These are phyloP conservation scores for Bembecia ichneumoniformis DNA, from an alignment of 2,888 invertebrate species.

Conservation along the genomic window DNA sequence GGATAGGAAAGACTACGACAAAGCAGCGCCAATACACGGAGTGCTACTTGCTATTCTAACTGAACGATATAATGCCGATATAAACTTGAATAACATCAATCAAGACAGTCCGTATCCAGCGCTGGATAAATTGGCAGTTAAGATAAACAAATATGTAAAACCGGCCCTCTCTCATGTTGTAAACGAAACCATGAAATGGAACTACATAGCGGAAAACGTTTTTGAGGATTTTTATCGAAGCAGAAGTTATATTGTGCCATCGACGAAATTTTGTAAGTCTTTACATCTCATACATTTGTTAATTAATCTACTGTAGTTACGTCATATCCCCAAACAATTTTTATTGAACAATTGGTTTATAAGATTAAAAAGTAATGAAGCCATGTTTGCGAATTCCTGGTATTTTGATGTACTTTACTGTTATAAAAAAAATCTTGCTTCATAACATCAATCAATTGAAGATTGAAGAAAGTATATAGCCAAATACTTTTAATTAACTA, in stretches of 20 bases:
- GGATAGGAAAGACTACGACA: constrained; percentile 27
- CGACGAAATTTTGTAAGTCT: constrained; percentile 53
- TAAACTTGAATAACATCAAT: constrained; percentile 54
- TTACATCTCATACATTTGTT: background rate
- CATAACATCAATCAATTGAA: too few relatives aligned
- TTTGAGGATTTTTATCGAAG: constrained; percentile 31
- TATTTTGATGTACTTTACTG: too few relatives aligned
- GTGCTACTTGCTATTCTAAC: constrained; percentile 30
- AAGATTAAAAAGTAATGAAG: too few relatives aligned
- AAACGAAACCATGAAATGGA: constrained; percentile 43
- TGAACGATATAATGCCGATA: constrained; percentile 24
- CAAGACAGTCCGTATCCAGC: constrained; percentile 34
- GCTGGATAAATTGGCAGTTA: constrained; percentile 26
- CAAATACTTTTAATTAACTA: background rate
- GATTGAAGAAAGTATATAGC: too few relatives aligned
- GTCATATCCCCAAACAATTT: too few relatives aligned
- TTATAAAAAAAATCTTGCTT: too few relatives aligned
- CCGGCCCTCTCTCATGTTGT: constrained; percentile 39
- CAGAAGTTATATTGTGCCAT: constrained; percentile 35
- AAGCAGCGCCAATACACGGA: constrained; percentile 28
- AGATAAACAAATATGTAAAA: constrained; percentile 47
- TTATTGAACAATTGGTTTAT: too few relatives aligned
- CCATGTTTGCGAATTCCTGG: too few relatives aligned
- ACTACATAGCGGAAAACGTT: constrained; percentile 32
- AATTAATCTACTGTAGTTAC: too few relatives aligned